A percentile compares a stretch with the other conserved stretches of the same genome.
Conservation (phyloP, 1,140 invertebrate genomes). For the Megalonaias nervosa region DNA sequence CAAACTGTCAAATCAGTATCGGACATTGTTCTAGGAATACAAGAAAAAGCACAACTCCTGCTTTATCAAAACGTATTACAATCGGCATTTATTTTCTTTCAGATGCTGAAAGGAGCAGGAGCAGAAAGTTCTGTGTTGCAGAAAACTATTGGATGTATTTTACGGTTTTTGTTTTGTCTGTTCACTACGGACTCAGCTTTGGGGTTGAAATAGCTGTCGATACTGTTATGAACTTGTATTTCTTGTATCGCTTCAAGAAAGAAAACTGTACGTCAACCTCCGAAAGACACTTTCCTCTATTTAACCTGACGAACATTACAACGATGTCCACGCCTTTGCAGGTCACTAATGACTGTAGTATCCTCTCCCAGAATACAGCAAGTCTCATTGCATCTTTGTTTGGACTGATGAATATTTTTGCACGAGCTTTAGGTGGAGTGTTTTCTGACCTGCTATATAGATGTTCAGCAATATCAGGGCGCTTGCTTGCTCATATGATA, state of each 20-base stretch:
- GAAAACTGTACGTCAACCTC: neutral
- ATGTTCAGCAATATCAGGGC: neutral
- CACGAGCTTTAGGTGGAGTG: constrained; percentile 7
- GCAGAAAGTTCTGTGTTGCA: too few species aligned
- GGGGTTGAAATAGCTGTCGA: constrained; percentile 15
- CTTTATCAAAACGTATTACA: neutral
- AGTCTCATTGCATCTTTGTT: constrained; percentile 23
- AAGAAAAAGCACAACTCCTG: too few species aligned
- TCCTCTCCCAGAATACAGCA: constrained; percentile 10
- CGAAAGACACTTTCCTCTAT: neutral
- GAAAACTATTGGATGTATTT: neutral
- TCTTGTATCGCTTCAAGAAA: constrained; percentile 15
- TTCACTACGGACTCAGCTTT: constrained; percentile 21
- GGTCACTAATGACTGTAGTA: neutral
- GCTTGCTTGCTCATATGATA: neutral
- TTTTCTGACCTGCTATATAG: constrained; percentile 2
- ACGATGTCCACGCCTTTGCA: too few species aligned
- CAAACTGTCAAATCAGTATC: too few species aligned
- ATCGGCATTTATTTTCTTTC: neutral
- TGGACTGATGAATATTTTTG: constrained; percentile 20
- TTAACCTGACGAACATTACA: neutral
- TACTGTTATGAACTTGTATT: constrained; percentile 18
- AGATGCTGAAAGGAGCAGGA: neutral
- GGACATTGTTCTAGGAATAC: too few species aligned
- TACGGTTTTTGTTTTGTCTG: constrained; percentile 4